Base-by-base conservation (phyloP, 2,797 vertebrate genomes). In the Myotis pilosus region DNA sequence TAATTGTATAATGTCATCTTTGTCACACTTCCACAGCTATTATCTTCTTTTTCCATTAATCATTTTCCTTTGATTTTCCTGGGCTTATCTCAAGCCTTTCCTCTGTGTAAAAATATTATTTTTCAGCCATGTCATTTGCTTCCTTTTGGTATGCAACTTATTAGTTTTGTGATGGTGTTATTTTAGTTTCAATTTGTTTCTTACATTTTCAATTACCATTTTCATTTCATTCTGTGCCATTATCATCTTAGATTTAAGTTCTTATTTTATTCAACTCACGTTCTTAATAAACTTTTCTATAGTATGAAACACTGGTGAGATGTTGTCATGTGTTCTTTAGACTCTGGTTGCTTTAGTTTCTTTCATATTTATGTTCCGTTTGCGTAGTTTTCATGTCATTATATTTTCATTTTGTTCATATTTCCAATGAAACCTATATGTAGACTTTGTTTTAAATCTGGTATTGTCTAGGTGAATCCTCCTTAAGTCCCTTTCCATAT, bases 161-260 rank as follows among this genome's bases (percentile, higher is more conserved):
- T 96, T 94, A 75, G 28, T 33, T 92, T 60, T 85, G 28, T 92
- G 83, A 89, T 83, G 60, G 33, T 80, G 22, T 66, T 86, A 71
- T 89, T 94, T 94, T 74, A 74, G 47, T 90, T 96, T 95, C 62
- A 82, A 30, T 94, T 90, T 93, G 17, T 89, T 94, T 84, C 44
- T 93, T 93, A 51, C 60, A 87, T 94, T 89, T 95, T 90, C 72
- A 92, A 38, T 96, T 84, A 92, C 36, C 41, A 91, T 60, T 93
- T 92, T 95, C 94, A 76, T 85, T 81, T 90, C 79, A 85, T 91
- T 82, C 82, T 86, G 28, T 36, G 16, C 69, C 89, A 22, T 81
- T 85, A 76, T 57, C 64, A 44, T 90, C 30, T 83, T 81, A 84
- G 13, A 92, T 78, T 87, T 72, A 76, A 72, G 30, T 20, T 87